These are phyloP conservation scores for Laticauda laticaudata DNA, from an alignment of 2,113 vertebrate genomes.

Conservation along the genomic window DNA sequence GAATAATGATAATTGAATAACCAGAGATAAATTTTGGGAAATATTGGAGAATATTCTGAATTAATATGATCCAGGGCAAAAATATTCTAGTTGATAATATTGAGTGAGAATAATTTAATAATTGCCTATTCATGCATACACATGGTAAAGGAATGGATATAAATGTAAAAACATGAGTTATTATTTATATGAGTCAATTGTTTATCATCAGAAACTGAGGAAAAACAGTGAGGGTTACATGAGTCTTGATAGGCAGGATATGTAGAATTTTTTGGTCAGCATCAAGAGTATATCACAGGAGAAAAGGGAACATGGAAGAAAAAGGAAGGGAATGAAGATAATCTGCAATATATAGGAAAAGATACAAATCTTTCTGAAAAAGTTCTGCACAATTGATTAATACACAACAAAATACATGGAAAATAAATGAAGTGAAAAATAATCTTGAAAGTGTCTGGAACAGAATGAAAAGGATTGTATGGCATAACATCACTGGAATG, in stretches of 20 bases:
- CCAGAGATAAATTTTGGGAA: background rate
- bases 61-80: background rate
- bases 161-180: background rate
- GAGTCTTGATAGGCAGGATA: background rate
- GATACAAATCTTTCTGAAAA: background rate
- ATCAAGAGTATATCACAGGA: background rate
- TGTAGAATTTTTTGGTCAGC: background rate
- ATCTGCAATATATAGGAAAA: background rate
- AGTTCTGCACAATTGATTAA: background rate
- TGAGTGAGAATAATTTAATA: background rate
- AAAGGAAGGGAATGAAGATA: background rate
- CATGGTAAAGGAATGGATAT: background rate
- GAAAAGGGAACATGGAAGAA: background rate
- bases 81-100: background rate
- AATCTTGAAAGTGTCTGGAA: background rate
- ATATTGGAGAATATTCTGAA: background rate
- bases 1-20: background rate
- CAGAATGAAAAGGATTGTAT: background rate
- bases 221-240: background rate
- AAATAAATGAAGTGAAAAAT: background rate
- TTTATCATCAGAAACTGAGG: background rate
- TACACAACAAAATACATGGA: background rate
- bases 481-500: background rate
- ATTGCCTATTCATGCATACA: background rate
- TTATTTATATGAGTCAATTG: background rate